A percentile compares a stretch with the other conserved stretches of the same genome.
Conservation (phyloP, 2,888 invertebrate species). For the Diarsia dahlii region DNA sequence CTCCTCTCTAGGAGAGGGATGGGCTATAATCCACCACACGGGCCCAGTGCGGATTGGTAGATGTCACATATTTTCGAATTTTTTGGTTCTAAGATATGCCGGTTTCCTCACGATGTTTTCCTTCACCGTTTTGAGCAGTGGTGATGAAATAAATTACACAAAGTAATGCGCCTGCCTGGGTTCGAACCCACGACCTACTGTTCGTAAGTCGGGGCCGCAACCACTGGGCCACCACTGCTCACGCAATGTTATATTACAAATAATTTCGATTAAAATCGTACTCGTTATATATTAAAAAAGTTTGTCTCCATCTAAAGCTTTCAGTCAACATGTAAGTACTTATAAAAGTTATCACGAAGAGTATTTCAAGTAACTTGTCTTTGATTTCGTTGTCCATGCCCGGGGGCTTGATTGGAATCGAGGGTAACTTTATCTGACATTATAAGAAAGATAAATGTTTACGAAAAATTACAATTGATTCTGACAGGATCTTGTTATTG, state of each 20-base stretch:
- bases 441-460: slow-evolving; percentile 38
- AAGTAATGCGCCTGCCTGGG: no score
- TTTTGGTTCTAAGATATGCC: no score
- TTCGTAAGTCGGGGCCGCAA: no score
- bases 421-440: slow-evolving; percentile 57
- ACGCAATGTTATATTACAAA: neutral
- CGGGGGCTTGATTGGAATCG: slow-evolving; percentile 65
- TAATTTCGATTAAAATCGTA: neutral
- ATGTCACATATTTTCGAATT: no score
- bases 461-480: slow-evolving; percentile 35
- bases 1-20: no score
- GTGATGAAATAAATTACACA: no score
- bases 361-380: slow-evolving; percentile 64
- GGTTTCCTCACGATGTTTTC: no score
- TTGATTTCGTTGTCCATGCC: slow-evolving; percentile 67
- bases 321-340: slow-evolving; percentile 38
- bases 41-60: no score
- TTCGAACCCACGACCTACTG: no score
- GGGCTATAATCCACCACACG: no score
- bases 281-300: neutral
- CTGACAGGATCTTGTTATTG: slow-evolving; percentile 12
- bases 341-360: slow-evolving; percentile 48
- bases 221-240: no score
- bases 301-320: slow-evolving; percentile 53
- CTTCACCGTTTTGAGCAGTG: no score